phyloP scores from a whole-genome alignment of 2,113 vertebrate species.

The Ceyx melanurus region DNA sequence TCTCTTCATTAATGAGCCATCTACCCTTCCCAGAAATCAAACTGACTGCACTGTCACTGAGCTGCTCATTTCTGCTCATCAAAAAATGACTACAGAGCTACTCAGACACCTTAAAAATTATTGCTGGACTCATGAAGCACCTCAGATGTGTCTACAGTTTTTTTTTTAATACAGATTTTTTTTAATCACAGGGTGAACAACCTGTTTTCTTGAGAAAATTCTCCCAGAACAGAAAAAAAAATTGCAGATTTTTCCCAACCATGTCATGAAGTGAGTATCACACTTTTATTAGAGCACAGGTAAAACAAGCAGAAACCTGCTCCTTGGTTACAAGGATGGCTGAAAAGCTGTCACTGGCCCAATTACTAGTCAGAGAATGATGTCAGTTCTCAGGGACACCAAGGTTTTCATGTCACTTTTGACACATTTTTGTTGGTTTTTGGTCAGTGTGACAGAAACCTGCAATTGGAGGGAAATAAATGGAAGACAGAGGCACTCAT shows the following conservation, averaged over 20 bases:
- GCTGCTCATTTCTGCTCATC: not conserved
- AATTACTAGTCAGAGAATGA: not conserved
- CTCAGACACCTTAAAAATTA: not conserved
- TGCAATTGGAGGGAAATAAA: not conserved
- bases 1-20: not conserved
- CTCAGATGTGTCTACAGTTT: not conserved
- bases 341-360: not conserved
- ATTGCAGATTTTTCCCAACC: not conserved
- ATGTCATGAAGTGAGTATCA: not conserved
- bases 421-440: not conserved
- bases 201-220: not conserved
- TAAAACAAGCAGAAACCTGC: not conserved
- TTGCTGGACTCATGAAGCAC: not conserved
- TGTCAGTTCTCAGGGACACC: not conserved
- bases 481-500: not conserved
- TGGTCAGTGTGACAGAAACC: not conserved
- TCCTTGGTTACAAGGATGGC: not conserved
- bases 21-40: not conserved
- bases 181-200: not conserved
- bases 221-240: not conserved
- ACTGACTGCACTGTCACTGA: not conserved
- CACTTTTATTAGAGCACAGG: not conserved
- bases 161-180: not conserved
- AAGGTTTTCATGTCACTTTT: not conserved
- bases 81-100: not conserved